Base-by-base conservation (phyloP, 1,140 invertebrate species). In the Hesperophylax magnus region DNA sequence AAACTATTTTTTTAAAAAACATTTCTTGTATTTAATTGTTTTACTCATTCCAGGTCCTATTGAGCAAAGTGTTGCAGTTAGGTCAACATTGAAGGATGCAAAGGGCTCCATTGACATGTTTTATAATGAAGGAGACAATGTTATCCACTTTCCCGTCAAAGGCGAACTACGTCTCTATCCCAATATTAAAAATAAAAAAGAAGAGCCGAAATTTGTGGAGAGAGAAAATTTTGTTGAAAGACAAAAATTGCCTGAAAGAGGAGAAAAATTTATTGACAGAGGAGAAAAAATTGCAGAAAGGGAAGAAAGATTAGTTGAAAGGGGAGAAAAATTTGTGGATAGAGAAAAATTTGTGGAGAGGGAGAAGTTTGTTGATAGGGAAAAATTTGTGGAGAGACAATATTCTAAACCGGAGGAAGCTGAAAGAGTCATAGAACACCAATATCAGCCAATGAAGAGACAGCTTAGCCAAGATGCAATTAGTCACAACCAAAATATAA, bases 71-170 rank as follows among this genome's bases (percentile, higher is more conserved):
- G 86, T 91, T 17, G 93, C 93, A 2, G 91, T 93, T 3, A 91
- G 94, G 11, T 94, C 94, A 0, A 94, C 94, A 47, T 90, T 94
- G 18, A 94, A 95, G 84, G 95, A 96, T 87, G 94, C 94, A 18
- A 91, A 94, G 71, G 93, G 94, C 65, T 93, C 93, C 14, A 88
- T 94, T 74, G 92, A 93, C 79, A 90, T 96, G 82, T 92, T 94
- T 81, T 93, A 94, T 81, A 94, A 94, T 67, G 89, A 90, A 81
- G 87, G 83, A 77, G 86, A 87, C 58, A 89, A 89, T 81, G 87
- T 87, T 5, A 27, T 67, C 20, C 56, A 63, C 67, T 77, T 60
- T 77, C 61, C 72, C 31, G 52, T 47, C 15, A 72, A 72, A 39
- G 63, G 63, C 17, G 63, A 67, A 39, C 63, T 47, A 39, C 76